Base-by-base conservation (phyloP, 2,888 invertebrate genomes). In the Boloria euphrosyne region DNA sequence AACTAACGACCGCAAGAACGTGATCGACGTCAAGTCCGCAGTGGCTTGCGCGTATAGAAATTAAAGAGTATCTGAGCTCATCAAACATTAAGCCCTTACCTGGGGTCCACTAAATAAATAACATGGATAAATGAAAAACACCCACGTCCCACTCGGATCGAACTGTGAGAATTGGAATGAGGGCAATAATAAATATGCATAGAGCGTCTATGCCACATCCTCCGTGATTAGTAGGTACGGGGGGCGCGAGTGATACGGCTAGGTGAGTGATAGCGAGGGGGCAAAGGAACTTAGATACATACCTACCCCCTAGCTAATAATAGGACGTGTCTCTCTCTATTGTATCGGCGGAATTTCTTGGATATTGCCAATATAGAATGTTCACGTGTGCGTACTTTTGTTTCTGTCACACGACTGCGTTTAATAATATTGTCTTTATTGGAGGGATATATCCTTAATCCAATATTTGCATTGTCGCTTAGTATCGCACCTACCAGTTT, bases 261-360 rank as follows among this genome's bases (percentile, higher is more conserved):
- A 90, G 89, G 90, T 92, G 91, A 90, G 87, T 89, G 90, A 90
- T 90, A 90, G 87, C 87, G 80, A 84, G 87, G 89, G 90, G 85
- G 87, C 78, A 79, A 75, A 79, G 83, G 82, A 82, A 82, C 84
- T 84, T 84, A 84, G 83, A 80, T 84, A 22, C 22, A 22, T 22
- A 22, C 22, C 22, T 22, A 81, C 85, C 86, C 86, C 89, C 86
- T 78, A 84, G 89, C 91, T 90, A 92, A 91, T 91, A 92, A 91
- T 83, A 82, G 79, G 71, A 78, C 80, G 80, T 81, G 82, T 87
- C 86, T 87, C 84, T 86, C 85, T 86, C 84, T 80, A 83, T 89
- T 87, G 89, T 90, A 89, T 89, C 83, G 86, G 81, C 74, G 81
- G 85, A 85, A 85, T 86, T 87, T 87, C 90, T 88, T 88, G 86